phyloP scores from a whole-genome alignment of 2,888 invertebrate genomes.

The Branchellion lobata region DNA sequence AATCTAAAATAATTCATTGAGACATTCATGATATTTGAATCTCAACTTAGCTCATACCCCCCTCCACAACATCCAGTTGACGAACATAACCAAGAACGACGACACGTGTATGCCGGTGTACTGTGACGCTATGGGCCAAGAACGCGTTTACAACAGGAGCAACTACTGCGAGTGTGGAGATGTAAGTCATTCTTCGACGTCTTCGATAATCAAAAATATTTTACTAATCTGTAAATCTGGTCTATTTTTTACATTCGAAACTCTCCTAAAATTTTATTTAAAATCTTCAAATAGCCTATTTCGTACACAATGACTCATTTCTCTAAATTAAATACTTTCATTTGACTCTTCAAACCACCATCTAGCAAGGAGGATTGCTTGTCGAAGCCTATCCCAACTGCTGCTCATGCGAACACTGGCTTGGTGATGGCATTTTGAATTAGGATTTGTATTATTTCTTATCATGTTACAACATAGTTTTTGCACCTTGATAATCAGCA shows the following conservation, averaged over 20 bases:
- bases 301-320: not conserved
- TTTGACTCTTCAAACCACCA: not conserved
- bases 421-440: not conserved
- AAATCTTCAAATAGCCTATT: too few species aligned
- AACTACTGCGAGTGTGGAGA: conserved; percentile 6
- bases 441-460: too few species aligned
- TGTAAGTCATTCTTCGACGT: conserved; percentile 1
- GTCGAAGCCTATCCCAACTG: not conserved
- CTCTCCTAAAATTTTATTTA: too few species aligned
- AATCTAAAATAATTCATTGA: too few species aligned
- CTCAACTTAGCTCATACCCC: too few species aligned
- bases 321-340: not conserved
- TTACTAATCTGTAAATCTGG: too few species aligned
- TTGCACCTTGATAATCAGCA: too few species aligned
- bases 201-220: not conserved
- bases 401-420: not conserved
- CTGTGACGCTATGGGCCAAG: conserved; percentile 11
- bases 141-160: conserved; percentile 24
- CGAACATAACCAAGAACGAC: not conserved
- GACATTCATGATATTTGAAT: too few species aligned
- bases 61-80: conserved; percentile 2
- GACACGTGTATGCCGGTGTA: not conserved
- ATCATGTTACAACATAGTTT: too few species aligned
- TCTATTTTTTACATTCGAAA: too few species aligned
- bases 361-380: not conserved